These are phyloP conservation scores for Octodon degus DNA, from an alignment of 2,113 vertebrate genomes.

Conservation along the genomic window DNA sequence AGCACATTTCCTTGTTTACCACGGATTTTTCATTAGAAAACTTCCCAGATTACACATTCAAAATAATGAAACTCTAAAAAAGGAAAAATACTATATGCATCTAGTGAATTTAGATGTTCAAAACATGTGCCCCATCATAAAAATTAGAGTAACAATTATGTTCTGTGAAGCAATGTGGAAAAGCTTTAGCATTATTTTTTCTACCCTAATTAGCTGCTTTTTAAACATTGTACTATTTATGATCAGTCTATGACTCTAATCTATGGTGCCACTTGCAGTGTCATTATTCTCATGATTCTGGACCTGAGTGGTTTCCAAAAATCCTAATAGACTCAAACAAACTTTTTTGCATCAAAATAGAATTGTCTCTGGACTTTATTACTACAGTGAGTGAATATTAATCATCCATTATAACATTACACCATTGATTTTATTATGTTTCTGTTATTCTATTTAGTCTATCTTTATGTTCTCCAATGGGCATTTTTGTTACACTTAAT, in stretches of 20 bases:
- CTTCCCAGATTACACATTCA: not conserved
- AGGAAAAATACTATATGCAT: not conserved
- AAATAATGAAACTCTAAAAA: conserved; percentile 14
- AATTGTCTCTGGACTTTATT: not conserved
- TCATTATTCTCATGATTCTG: not conserved
- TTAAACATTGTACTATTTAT: conserved; percentile 16
- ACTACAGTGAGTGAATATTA: not conserved
- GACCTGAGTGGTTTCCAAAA: not conserved
- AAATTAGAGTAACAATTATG: not conserved
- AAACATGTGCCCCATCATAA: not conserved
- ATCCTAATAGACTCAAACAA: not conserved
- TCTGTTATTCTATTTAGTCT: not conserved
- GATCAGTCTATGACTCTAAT: not conserved
- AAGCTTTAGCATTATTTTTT: conserved; percentile 6
- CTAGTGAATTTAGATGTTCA: not conserved
- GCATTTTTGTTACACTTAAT: not conserved
- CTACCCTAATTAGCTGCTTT: not conserved
- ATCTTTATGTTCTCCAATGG: not conserved
- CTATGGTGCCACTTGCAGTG: not conserved
- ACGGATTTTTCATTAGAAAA: not conserved
- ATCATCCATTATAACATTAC: not conserved
- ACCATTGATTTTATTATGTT: conserved; percentile 17
- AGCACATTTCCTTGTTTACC: not conserved
- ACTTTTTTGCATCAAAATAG: not conserved
- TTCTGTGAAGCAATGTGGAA: not conserved